Percentiles rank a stretch among this genome's conserved stretches.
These are phyloP conservation scores for Ceratosolen fusciceps DNA, from an alignment of 1,140 invertebrate genomes.

Conservation along the genomic window DNA sequence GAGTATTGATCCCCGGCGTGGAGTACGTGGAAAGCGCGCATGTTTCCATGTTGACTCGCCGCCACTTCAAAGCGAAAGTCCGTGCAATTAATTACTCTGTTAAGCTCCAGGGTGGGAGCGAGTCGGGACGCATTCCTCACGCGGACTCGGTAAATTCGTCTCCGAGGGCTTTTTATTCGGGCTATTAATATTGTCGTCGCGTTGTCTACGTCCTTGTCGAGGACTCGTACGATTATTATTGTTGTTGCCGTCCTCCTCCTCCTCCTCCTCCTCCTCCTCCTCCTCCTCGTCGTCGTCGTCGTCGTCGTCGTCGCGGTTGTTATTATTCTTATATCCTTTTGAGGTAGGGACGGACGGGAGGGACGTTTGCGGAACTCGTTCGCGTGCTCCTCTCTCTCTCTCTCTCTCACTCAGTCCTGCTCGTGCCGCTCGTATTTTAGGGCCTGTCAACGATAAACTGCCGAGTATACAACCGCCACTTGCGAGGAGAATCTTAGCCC, in stretches of 20 bases:
- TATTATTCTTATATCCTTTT: no score
- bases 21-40: no score
- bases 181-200: background rate
- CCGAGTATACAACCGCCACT: conserved; percentile 28
- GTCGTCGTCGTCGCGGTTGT: no score
- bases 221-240: background rate
- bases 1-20: no score
- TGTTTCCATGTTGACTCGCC: background rate
- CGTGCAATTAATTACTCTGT: background rate
- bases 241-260: no score
- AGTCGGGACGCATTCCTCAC: background rate
- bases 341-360: no score
- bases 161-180: conserved; percentile 26
- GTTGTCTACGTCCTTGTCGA: no score
- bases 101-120: background rate
- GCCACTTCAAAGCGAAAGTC: background rate
- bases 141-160: conserved; percentile 32
- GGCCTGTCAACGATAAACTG: conserved; percentile 33
- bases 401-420: background rate
- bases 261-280: no score
- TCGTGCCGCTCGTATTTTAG: conserved; percentile 31
- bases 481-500: background rate
- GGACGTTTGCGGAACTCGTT: no score
- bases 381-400: background rate
- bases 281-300: no score